These are phyloP conservation scores for Urosaurus nigricauda DNA, from an alignment of 2,797 vertebrate species.

Conservation along the genomic window DNA sequence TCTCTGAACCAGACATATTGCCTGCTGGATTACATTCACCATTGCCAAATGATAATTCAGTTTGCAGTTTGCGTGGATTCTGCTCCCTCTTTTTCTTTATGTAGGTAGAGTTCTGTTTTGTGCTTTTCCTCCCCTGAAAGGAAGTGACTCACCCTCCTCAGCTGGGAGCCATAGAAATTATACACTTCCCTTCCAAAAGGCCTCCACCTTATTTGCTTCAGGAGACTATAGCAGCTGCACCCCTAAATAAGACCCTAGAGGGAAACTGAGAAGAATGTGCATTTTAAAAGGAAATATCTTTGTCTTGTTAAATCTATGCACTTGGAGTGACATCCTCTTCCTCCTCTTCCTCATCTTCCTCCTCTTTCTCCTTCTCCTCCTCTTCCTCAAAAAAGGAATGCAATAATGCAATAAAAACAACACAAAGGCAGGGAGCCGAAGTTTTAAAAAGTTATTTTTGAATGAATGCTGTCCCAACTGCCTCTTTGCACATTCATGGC, in stretches of 20 bases:
- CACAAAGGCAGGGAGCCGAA: background rate
- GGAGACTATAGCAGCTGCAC: conserved; percentile 21
- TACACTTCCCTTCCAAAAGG: conserved; percentile 37
- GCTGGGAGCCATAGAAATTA: conserved; percentile 27
- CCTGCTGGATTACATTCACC: background rate
- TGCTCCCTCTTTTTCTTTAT: background rate
- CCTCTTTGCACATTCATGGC: conserved; percentile 21
- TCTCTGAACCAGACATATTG: background rate
- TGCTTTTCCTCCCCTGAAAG: conserved; percentile 23
- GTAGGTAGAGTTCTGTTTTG: background rate
- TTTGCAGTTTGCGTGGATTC: background rate
- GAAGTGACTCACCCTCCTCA: conserved; percentile 35
- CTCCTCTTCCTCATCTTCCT: background rate
- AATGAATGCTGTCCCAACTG: conserved; percentile 29
- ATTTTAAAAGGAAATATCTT: conserved; percentile 21
- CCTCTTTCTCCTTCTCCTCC: too few species aligned
- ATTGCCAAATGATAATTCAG: background rate
- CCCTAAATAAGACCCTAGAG: conserved; percentile 8
- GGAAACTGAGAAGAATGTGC: background rate
- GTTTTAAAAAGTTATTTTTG: conserved; percentile 4
- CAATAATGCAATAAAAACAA: conserved; percentile 14
- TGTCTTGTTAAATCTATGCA: conserved; percentile 1
- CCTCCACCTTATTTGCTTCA: conserved; percentile 23
- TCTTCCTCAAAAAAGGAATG: background rate
- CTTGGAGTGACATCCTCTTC: background rate